Evolutionary conservation across 2,797 vertebrate genomes (phyloP), one percentile per base, ranked within the genome.

Genomic region (Chanos chanos): DNA sequence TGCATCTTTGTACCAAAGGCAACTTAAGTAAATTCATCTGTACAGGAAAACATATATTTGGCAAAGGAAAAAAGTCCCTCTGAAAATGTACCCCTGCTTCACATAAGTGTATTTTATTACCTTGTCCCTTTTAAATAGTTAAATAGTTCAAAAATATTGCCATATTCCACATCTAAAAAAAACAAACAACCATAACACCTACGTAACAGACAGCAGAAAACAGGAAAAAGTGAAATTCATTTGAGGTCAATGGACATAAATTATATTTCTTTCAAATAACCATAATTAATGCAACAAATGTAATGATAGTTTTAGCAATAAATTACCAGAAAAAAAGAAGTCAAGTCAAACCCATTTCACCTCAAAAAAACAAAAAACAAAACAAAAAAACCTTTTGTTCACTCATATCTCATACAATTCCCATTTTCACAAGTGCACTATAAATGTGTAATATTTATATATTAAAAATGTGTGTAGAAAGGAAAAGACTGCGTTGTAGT

Each of bases 1-100:
- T 85, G 83, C 81, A 72, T 86, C 75, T 78, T 66, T 78, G 78
- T 82, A 85, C 83, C 85, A 80, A 87, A 88, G 86, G 86, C 87
- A 84, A 81, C 81, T 61, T 79, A 75, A 81, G 77, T 77, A 74
- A 80, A 69, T 71, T 67, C 73, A 67, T 75, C 80, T 84, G 78
- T 82, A 84, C 81, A 83, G 58, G 74, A 85, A 78, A 83, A 79
- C 44, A 13, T 65, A 78, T 58, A 86, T 89, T 87, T 87, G 85
- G 86, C 85, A 87, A 83, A 83, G 48, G 33, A 58, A 48, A 68
- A 81, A 34, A 64, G 55, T 54, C 61, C 70, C 64, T 64, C 73
- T 70, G 60, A 57, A 54, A 74, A 75, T 61, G 66, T 55, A 53
- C 48, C 60, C 67, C 72, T 41, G 50, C 61, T 48, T 40, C 25